phyloP scores from a whole-genome alignment of 2,888 invertebrate species.

The Azorinus chamasolen region DNA sequence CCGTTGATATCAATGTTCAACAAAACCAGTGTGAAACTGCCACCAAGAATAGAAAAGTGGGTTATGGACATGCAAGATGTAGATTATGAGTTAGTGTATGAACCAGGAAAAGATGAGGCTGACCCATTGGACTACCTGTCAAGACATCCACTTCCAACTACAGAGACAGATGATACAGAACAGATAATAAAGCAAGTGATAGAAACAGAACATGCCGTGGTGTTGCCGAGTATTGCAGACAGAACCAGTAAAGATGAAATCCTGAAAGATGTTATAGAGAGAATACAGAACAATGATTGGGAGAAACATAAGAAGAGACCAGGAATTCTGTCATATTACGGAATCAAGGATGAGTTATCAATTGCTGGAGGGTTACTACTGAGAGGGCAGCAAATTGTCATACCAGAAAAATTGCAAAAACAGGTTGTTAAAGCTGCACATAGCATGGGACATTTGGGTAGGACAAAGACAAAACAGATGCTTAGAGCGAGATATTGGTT shows the following conservation, averaged over 20 bases:
- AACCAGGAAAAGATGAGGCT: constrained; percentile 34
- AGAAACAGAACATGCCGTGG: background rate
- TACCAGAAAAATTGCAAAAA: constrained; percentile 28
- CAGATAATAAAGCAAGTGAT: constrained; percentile 5
- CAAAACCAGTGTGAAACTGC: constrained; percentile 7
- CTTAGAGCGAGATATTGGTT: constrained; percentile 1
- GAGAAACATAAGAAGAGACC: constrained; percentile 7
- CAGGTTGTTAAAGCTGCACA: constrained; percentile 34
- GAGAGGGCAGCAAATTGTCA: constrained; percentile 9
- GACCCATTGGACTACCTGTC: constrained; percentile 43
- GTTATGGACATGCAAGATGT: constrained; percentile 35
- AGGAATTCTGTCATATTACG: constrained; percentile 16
- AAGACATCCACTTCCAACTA: constrained; percentile 24
- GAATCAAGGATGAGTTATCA: constrained; percentile 17
- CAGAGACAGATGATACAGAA: constrained; percentile 15
- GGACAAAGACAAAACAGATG: constrained; percentile 16
- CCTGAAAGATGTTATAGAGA: background rate
- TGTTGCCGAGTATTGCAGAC: background rate
- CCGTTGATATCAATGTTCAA: constrained; percentile 38
- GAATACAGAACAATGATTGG: constrained; percentile 9
- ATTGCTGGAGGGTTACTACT: constrained; percentile 20
- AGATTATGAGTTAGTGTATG: constrained; percentile 37
- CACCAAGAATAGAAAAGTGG: background rate
- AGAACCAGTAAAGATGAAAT: background rate
- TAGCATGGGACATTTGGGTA: constrained; percentile 9